Evolutionary conservation across 2,888 invertebrate genomes (phyloP).

Genomic region (Phyllotreta cruciferae): DNA sequence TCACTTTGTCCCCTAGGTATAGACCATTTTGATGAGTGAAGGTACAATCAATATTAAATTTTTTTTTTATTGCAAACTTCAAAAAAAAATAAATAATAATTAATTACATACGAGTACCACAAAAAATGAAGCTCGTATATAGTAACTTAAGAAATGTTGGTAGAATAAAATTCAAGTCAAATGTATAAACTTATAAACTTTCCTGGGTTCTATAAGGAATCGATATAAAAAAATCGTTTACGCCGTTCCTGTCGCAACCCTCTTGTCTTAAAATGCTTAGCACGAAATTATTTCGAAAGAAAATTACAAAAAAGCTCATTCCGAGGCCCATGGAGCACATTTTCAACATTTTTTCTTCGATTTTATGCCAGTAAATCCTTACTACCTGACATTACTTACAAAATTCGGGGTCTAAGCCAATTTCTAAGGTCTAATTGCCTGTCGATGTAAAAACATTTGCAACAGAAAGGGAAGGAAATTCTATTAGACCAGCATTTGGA

Average conservation of each 20-base stretch:
- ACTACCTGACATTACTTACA: constrained; percentile 36
- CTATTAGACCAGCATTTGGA: constrained; percentile 7
- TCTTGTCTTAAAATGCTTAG: constrained; percentile 54
- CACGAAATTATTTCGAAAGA: constrained; percentile 59
- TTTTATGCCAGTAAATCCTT: constrained; percentile 37
- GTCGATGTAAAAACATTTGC: constrained; percentile 19
- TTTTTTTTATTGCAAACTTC: too few species aligned
- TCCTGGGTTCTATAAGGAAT: neutral
- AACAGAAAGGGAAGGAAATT: constrained; percentile 19
- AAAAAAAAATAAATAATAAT: too few species aligned
- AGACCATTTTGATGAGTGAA: too few species aligned
- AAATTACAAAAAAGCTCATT: constrained; percentile 60
- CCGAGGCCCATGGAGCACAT: constrained; percentile 55
- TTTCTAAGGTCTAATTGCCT: constrained; percentile 23
- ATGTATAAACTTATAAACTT: neutral
- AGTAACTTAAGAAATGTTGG: too few species aligned
- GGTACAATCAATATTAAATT: too few species aligned
- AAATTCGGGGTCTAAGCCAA: constrained; percentile 23
- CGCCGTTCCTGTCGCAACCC: constrained; percentile 38
- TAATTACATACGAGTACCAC: too few species aligned
- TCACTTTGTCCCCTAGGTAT: too few species aligned
- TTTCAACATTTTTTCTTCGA: constrained; percentile 43
- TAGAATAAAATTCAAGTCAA: too few species aligned
- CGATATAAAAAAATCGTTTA: neutral
- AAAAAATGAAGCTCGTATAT: too few species aligned